Percentiles rank a stretch among this genome's conserved stretches.
These are phyloP conservation scores for Eurytoma adleriae DNA, from an alignment of 2,888 invertebrate genomes.

Conservation along the genomic window DNA sequence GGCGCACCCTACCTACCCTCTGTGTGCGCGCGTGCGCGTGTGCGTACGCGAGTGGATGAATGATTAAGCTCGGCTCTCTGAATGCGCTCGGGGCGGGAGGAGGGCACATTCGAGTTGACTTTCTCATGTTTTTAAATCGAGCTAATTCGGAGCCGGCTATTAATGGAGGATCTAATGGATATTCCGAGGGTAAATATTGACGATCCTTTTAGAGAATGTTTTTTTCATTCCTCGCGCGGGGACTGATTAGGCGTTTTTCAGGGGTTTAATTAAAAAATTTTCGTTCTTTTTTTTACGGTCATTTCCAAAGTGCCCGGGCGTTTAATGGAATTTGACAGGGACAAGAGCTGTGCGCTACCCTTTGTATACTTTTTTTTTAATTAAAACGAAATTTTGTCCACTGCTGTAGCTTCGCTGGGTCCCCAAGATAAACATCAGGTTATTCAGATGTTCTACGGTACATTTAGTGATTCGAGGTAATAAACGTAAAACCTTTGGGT, in stretches of 20 bases:
- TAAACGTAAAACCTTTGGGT: too few relatives aligned
- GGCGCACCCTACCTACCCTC: not conserved
- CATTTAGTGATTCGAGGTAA: too few relatives aligned
- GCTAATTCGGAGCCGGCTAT: not conserved
- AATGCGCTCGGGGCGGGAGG: not conserved
- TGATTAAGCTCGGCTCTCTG: constrained; percentile 21
- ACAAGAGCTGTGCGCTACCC: too few relatives aligned
- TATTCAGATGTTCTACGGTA: too few relatives aligned
- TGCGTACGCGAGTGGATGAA: not conserved
- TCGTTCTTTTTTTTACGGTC: not conserved
- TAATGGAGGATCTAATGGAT: constrained; percentile 4
- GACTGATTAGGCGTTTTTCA: not conserved
- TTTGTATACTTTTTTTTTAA: too few relatives aligned
- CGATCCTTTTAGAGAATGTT: not conserved
- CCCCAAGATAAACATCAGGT: too few relatives aligned
- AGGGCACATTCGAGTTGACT: not conserved
- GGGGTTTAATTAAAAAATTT: not conserved
- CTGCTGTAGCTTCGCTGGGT: too few relatives aligned
- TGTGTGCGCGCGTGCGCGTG: not conserved
- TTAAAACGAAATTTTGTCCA: too few relatives aligned
- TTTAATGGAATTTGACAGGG: too few relatives aligned
- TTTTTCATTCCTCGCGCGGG: not conserved
- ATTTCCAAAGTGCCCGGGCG: too few relatives aligned
- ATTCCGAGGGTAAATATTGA: not conserved
- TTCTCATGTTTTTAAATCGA: constrained; percentile 30